phyloP scores from a whole-genome alignment of 2,888 invertebrate species.

The Cantharis rustica region DNA sequence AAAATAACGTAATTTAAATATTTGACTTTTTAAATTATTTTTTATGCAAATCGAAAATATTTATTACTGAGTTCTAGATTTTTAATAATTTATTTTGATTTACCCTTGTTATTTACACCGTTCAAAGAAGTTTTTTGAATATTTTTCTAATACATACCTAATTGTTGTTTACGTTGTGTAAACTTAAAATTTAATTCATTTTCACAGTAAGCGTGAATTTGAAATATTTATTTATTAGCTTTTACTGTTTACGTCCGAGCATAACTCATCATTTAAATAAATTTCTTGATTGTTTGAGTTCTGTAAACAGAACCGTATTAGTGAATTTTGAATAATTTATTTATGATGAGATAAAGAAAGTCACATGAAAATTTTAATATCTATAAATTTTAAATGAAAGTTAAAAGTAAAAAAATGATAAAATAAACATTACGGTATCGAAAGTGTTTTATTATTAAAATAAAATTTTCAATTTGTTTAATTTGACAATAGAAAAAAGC shows the following conservation, averaged over 20 bases:
- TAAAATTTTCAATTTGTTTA: constrained; percentile 1
- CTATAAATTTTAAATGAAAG: not conserved
- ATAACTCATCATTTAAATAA: not conserved
- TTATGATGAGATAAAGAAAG: not conserved
- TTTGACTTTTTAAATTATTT: no score
- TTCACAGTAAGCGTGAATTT: not conserved
- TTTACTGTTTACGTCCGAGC: not conserved
- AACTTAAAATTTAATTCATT: not conserved
- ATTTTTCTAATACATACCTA: no score
- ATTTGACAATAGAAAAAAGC: not conserved
- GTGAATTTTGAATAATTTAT: not conserved
- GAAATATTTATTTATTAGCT: not conserved
- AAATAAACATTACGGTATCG: not conserved
- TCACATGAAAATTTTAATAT: not conserved
- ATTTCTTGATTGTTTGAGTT: not conserved
- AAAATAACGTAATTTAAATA: no score
- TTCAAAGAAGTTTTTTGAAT: no score
- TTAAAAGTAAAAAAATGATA: not conserved
- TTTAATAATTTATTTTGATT: no score
- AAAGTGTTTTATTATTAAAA: not conserved
- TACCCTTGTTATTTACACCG: no score
- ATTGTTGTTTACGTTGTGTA: no score
- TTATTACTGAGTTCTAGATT: no score
- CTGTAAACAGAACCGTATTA: not conserved
- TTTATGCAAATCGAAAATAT: no score